These are phyloP conservation scores for Diarsia mendica DNA, from an alignment of 2,888 invertebrate species.

Conservation along the genomic window DNA sequence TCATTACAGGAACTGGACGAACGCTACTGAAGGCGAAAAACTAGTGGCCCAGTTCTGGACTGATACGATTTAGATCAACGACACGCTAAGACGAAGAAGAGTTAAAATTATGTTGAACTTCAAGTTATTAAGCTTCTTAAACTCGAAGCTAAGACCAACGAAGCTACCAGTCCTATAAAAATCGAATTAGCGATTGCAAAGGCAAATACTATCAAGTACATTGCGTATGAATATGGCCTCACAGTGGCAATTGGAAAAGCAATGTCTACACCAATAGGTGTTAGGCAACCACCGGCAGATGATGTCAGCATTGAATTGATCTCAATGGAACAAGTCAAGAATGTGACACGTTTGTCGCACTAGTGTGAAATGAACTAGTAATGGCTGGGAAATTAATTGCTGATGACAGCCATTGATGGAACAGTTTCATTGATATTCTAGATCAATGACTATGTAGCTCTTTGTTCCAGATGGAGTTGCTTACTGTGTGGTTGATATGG, in stretches of 20 bases:
- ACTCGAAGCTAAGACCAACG: neutral
- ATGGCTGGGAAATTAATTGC: slow-evolving; percentile 43
- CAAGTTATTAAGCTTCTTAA: neutral
- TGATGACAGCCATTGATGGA: slow-evolving; percentile 41
- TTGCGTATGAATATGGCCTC: slow-evolving; percentile 69
- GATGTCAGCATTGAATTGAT: slow-evolving; percentile 80
- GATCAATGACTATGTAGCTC: too few relatives aligned
- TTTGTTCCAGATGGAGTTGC: too few relatives aligned
- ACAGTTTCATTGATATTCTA: slow-evolving; percentile 38
- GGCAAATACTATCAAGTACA: slow-evolving; percentile 46
- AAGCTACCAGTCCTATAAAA: slow-evolving; percentile 42
- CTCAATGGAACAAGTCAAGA: slow-evolving; percentile 71
- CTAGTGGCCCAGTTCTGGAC: neutral
- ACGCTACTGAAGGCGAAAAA: neutral
- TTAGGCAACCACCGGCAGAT: slow-evolving; percentile 72
- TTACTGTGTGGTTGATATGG: neutral
- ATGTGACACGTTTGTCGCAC: slow-evolving; percentile 69
- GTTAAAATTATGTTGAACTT: too few relatives aligned
- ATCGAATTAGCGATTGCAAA: slow-evolving; percentile 46
- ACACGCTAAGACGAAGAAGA: too few relatives aligned
- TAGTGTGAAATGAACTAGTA: slow-evolving; percentile 43
- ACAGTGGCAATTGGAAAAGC: slow-evolving; percentile 68
- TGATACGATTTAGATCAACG: too few relatives aligned
- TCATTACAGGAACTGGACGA: neutral
- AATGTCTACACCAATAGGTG: slow-evolving; percentile 69